phyloP scores from a whole-genome alignment of 1,140 invertebrate species.

The Bombus fervidus region DNA sequence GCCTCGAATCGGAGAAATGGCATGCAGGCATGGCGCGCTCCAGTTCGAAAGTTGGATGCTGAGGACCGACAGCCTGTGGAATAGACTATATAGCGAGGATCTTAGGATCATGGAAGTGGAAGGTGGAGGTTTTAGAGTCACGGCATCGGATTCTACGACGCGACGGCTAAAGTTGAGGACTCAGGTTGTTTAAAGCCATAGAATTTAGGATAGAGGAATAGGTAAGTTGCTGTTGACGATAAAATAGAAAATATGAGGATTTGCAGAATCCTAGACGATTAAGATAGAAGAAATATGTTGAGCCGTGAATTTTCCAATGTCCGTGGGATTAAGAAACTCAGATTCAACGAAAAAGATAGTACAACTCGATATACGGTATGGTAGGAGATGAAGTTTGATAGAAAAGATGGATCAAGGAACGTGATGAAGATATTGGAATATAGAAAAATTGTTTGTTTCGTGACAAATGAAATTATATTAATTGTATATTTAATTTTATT shows the following conservation, averaged over 20 bases:
- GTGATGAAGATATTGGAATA: too few species aligned
- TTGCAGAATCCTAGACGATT: background rate
- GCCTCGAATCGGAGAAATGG: background rate
- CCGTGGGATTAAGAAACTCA: too few species aligned
- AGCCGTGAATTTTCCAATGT: too few species aligned
- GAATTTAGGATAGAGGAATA: background rate
- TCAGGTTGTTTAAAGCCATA: background rate
- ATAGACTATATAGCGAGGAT: background rate
- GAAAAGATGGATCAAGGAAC: too few species aligned
- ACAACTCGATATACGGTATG: too few species aligned
- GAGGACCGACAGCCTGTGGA: background rate
- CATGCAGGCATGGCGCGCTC: background rate
- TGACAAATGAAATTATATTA: too few species aligned
- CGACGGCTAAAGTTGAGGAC: background rate
- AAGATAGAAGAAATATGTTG: background rate
- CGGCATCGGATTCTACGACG: background rate
- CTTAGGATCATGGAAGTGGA: background rate
- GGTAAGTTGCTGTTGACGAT: background rate
- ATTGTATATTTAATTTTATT: too few species aligned
- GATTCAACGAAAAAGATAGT: too few species aligned
- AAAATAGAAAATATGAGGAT: background rate
- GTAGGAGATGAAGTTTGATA: too few species aligned
- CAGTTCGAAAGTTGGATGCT: slow-evolving; percentile 5
- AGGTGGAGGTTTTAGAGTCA: background rate
- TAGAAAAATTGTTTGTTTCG: too few species aligned